Conservation (phyloP, 1,140 invertebrate species). For the Drosophila nasuta region DNA sequence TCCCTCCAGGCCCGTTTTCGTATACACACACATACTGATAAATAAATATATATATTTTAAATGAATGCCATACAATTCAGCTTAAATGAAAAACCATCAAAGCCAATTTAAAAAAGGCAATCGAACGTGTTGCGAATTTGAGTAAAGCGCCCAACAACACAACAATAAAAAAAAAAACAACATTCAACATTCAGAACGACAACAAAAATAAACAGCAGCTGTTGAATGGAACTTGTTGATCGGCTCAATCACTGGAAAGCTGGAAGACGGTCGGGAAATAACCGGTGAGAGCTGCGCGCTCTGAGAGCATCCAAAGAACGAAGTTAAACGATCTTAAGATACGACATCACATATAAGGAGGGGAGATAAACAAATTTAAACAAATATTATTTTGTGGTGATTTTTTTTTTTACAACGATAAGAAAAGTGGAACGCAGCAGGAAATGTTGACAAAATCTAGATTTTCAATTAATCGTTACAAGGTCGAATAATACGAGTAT, state of each 20-base stretch:
- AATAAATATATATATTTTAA: conserved; percentile 20
- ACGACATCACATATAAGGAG: background rate
- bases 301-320: background rate
- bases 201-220: conserved; percentile 46
- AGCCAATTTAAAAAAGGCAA: conserved; percentile 78
- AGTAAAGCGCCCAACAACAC: conserved; percentile 57
- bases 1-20: background rate
- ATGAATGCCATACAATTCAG: conserved; percentile 59
- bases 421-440: background rate
- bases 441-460: background rate
- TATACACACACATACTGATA: background rate
- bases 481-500: background rate
- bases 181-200: conserved; percentile 36
- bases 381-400: background rate
- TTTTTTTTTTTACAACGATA: background rate
- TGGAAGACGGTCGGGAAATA: conserved; percentile 6
- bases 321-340: background rate
- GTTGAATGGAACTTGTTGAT: conserved; percentile 40
- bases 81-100: conserved; percentile 79
- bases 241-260: conserved; percentile 25
- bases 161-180: conserved; percentile 31
- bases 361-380: background rate
- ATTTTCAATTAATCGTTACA: background rate
- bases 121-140: conserved; percentile 75
- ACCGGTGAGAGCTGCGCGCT: background rate